Evolutionary conservation across 37 sponge, comb jelly and placozoan species (phyloP), one percentile per base, ranked within the genome.

Genomic region (Hexactinellida sp.): DNA sequence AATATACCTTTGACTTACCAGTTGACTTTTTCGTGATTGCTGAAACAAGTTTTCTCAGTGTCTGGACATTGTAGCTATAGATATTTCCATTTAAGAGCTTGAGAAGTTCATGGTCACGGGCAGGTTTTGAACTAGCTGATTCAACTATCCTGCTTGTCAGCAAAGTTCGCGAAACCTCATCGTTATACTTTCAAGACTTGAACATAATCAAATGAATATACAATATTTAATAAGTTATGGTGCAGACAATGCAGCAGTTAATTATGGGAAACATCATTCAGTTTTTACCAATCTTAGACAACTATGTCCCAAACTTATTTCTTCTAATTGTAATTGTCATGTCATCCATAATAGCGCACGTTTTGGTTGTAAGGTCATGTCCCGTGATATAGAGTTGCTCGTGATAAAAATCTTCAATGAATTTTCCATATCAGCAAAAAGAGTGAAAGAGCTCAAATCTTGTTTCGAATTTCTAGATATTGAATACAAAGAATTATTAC

Each of bases 141-240:
- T n/a, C n/a, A n/a, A n/a, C n/a, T n/a, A n/a, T n/a, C n/a, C n/a
- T n/a, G n/a, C n/a, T n/a, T n/a, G n/a, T n/a, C n/a, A n/a, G n/a
- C n/a, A n/a, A n/a, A n/a, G n/a, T n/a, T n/a, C n/a, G n/a, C n/a
- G n/a, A n/a, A n/a, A n/a, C n/a, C n/a, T n/a, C n/a, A n/a, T n/a
- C n/a, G n/a, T n/a, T 63, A 63, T 63, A 63, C 76, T 63, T 63
- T 3, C 76, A 63, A 63, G 76, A 63, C 34, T 63, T 63, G 34
- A 63, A 63, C 76, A 63, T 10, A 63, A 63, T 63, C 76, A 63
- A 63, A 63, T 63, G 76, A 63, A 63, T 63, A 63, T 63, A 63
- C 76, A 63, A 28, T 63, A 63, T 63, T 63, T 63, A 63, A 23
- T 63, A 63, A 63, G 76, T 63, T 63, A 63, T 63, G 13, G 76